A percentile compares a stretch with the other conserved stretches of the same genome.
Conservation (phyloP, 2,797 vertebrate genomes). For the Poeciliopsis paucimaculata region DNA sequence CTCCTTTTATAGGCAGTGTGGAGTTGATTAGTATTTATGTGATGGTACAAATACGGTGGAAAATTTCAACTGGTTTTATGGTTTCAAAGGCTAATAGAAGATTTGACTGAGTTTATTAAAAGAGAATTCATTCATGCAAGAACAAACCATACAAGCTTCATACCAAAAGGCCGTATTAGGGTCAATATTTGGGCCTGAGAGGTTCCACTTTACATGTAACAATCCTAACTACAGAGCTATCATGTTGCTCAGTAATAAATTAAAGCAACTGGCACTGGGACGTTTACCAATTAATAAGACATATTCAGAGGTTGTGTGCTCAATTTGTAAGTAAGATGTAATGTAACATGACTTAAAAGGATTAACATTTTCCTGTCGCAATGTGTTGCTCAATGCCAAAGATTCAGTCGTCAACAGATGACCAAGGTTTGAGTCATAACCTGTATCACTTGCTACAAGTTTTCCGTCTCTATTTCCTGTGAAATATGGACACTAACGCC, state of each 20-base stretch:
- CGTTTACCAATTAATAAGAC: not conserved
- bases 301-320: not conserved
- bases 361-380: not conserved
- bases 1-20: not conserved
- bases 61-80: not conserved
- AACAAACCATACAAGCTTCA: not conserved
- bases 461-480: not conserved
- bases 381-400: not conserved
- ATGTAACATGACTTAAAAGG: not conserved
- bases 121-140: not conserved
- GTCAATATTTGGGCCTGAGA: not conserved
- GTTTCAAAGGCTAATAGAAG: not conserved
- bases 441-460: not conserved
- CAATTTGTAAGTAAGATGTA: not conserved
- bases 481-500: not conserved
- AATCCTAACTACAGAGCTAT: not conserved
- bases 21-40: not conserved
- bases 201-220: not conserved
- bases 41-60: not conserved
- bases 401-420: not conserved
- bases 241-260: not conserved
- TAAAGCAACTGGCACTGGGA: not conserved
- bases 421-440: not conserved
- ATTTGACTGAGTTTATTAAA: not conserved
- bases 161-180: not conserved